Conservation (phyloP, 2,888 invertebrate species). For the Theodoxus fluviatilis region DNA sequence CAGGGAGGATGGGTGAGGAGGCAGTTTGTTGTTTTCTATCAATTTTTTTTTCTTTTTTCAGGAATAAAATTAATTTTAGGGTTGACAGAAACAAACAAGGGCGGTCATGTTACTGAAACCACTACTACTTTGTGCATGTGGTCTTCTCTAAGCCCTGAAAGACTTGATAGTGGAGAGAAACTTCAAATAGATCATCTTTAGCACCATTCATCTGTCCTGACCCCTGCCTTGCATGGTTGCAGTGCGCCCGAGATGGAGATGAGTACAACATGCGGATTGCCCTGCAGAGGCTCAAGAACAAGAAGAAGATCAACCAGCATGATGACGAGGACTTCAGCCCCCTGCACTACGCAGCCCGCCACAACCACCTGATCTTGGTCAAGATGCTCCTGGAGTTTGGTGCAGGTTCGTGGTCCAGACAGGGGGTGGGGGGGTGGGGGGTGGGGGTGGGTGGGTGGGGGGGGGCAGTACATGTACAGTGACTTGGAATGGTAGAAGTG, state of each 20-base stretch:
- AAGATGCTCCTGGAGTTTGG: conserved; percentile 62
- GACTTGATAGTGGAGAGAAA: too few species aligned
- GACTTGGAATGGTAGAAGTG: too few species aligned
- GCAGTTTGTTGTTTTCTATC: too few species aligned
- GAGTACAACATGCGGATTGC: conserved; percentile 47
- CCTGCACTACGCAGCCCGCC: conserved; percentile 67
- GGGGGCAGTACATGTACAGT: too few species aligned
- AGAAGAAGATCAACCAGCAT: conserved; percentile 59
- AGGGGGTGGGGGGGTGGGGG: too few species aligned
- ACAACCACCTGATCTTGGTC: conserved; percentile 63
- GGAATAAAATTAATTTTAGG: too few species aligned
- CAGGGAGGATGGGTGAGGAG: too few species aligned
- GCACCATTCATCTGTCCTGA: neutral
- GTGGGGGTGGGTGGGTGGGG: too few species aligned
- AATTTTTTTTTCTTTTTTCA: neutral
- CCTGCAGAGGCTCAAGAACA: conserved; percentile 46
- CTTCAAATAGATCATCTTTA: too few species aligned
- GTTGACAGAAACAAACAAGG: neutral
- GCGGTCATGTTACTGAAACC: neutral
- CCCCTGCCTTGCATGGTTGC: neutral
- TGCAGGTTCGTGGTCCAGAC: conserved; percentile 58
- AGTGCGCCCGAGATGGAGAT: conserved; percentile 64
- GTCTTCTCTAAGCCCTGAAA: neutral
- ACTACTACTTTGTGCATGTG: neutral
- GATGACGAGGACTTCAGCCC: conserved; percentile 65